These are phyloP conservation scores for Antrozous pallidus DNA, from an alignment of 2,797 vertebrate species.

Conservation along the genomic window DNA sequence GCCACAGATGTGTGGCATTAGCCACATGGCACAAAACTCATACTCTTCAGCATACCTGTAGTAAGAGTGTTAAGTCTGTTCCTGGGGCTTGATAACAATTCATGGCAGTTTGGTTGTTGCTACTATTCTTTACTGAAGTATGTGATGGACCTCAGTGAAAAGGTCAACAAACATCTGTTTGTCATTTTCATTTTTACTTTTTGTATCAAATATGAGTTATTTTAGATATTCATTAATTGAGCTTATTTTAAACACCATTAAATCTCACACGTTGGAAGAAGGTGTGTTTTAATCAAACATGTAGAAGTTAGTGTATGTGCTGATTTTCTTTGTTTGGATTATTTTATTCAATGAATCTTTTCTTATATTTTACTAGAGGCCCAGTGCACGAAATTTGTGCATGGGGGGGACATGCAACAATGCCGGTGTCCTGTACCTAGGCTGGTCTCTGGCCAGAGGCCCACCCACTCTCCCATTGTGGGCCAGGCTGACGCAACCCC, in stretches of 20 bases:
- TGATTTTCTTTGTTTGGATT: not conserved
- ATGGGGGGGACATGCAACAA: too few species aligned
- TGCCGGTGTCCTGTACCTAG: too few species aligned
- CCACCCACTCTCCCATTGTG: too few species aligned
- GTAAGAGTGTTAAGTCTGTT: not conserved
- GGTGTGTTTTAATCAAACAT: not conserved
- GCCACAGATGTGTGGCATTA: not conserved
- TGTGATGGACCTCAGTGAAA: not conserved
- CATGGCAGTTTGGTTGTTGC: not conserved
- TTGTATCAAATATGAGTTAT: not conserved
- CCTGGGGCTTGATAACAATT: not conserved
- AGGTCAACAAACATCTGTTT: not conserved
- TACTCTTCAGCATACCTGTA: not conserved
- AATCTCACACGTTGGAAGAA: not conserved
- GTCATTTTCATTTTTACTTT: not conserved
- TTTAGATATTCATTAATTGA: not conserved
- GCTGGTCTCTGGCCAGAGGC: too few species aligned
- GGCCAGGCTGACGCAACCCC: too few species aligned
- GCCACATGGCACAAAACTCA: not conserved
- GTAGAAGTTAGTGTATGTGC: not conserved
- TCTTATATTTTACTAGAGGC: too few species aligned
- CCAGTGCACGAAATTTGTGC: too few species aligned
- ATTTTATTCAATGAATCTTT: not conserved
- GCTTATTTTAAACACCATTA: slow-evolving; percentile 15
- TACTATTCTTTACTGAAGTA: not conserved